These are phyloP conservation scores for Cephus pulcher DNA, from an alignment of 2,888 invertebrate species.

Conservation along the genomic window DNA sequence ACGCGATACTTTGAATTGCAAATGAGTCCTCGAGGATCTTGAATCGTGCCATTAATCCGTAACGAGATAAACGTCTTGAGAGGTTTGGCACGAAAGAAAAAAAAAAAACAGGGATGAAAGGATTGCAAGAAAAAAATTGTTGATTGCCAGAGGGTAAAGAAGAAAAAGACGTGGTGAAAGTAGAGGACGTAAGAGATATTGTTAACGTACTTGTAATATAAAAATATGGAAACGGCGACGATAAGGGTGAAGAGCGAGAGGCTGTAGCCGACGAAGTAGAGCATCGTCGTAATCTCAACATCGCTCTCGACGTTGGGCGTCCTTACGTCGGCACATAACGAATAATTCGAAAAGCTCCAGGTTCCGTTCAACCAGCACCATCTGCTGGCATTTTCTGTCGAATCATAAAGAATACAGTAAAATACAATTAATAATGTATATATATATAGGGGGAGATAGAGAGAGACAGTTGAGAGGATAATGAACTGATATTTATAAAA, in stretches of 20 bases:
- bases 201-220: conserved; percentile 87
- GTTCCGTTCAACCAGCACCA: conserved; percentile 82
- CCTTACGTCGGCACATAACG: conserved; percentile 75
- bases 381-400: conserved; percentile 86
- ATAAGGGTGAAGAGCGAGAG: conserved; percentile 84
- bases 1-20: background rate
- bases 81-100: background rate
- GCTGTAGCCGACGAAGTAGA: conserved; percentile 88
- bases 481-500: background rate
- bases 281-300: conserved; percentile 78
- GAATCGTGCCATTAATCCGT: background rate
- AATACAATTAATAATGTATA: background rate
- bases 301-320: conserved; percentile 70
- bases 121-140: background rate
- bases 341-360: conserved; percentile 86
- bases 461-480: background rate
- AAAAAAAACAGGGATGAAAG: background rate
- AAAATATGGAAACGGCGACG: conserved; percentile 86
- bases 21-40: background rate
- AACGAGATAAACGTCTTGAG: background rate
- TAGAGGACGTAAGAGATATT: background rate
- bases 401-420: background rate
- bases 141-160: background rate
- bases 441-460: background rate
- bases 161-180: background rate